Evolutionary conservation across 2,797 vertebrate genomes (phyloP), one percentile per base, ranked within the genome.

Genomic region (Streptopelia turtur): DNA sequence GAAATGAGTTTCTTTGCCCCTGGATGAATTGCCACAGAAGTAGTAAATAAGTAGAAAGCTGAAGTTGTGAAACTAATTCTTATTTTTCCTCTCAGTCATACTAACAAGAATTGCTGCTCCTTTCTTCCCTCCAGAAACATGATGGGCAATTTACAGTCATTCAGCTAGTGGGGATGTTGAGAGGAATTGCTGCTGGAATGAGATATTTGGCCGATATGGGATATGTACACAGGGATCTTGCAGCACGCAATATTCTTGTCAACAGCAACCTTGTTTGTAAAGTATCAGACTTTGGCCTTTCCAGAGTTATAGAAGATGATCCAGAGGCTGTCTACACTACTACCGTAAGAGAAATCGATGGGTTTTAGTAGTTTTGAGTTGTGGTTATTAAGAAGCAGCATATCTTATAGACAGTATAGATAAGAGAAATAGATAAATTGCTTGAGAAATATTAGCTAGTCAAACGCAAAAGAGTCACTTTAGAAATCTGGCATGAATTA

Each of bases 191-290:
- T 18, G 99, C 99, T 5, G 99, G 99, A 94, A 99, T 99, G 99
- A 98, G 99, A 97, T 99, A 99, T 95, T 98, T 99, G 90, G 99
- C 99, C 0, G 99, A 99, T 93, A 99, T 99, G 99, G 99, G 99
- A 97, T 99, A 99, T 13, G 99, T 99, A 96, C 99, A 99, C 97
- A 98, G 99, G 93, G 99, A 99, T 97, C 98, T 99, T 95, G 99
- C 99, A 15, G 99, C 99, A 10, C 98, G 99, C 64, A 99, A 99
- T 98, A 99, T 99, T 98, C 99, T 99, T 79, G 99, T 99, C 98
- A 99, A 99, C 98, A 99, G 99, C 98, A 99, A 99, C 97, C 99
- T 99, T 70, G 99, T 99, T 94, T 99, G 99, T 97, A 99, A 99
- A 98, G 99, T 99, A 95, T 99, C 99, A n/a, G 99, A 99, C 98